A percentile compares a stretch with the other conserved stretches of the same genome.
phyloP scores from a whole-genome alignment of 2,888 invertebrate genomes.

The Blera fallax region DNA sequence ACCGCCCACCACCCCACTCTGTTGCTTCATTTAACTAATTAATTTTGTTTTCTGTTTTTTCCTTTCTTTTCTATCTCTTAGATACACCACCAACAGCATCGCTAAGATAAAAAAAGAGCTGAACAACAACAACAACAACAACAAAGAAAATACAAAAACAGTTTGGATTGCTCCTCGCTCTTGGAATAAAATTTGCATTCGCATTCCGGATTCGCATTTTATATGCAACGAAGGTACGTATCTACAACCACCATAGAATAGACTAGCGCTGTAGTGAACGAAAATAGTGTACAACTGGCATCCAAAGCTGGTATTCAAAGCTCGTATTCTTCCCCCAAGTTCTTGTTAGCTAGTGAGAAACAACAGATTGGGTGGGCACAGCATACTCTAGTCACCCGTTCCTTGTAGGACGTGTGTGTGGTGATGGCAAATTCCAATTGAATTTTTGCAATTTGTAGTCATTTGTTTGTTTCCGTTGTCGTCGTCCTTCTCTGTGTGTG shows the following conservation, averaged over 20 bases:
- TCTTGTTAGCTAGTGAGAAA: conserved; percentile 29
- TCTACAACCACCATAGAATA: conserved; percentile 19
- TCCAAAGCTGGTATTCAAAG: conserved; percentile 53
- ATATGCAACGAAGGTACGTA: conserved; percentile 69
- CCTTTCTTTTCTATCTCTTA: conserved; percentile 45
- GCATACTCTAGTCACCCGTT: not conserved
- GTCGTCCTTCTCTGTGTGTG: conserved; percentile 19
- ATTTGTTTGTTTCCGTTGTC: conserved; percentile 55
- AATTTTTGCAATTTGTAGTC: conserved; percentile 68
- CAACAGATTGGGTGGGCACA: conserved; percentile 20
- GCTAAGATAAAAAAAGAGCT: conserved; percentile 29
- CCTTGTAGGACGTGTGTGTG: conserved; percentile 28
- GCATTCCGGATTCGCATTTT: conserved; percentile 54
- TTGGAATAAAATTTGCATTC: conserved; percentile 71
- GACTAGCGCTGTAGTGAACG: conserved; percentile 7
- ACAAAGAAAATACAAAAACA: conserved; percentile 13
- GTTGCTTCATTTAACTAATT: conserved; percentile 72
- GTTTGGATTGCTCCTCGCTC: conserved; percentile 56
- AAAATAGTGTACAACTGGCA: not conserved
- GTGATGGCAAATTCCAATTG: conserved; percentile 56
- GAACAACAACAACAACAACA: not conserved
- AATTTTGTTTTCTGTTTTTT: conserved; percentile 63
- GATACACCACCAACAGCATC: conserved; percentile 47
- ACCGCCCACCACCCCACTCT: conserved; percentile 14
- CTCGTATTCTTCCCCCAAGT: conserved; percentile 33